Percentiles rank a stretch among this genome's conserved stretches.
Conservation (phyloP, 2,113 vertebrate species). For the Pseudorasbora parva region DNA sequence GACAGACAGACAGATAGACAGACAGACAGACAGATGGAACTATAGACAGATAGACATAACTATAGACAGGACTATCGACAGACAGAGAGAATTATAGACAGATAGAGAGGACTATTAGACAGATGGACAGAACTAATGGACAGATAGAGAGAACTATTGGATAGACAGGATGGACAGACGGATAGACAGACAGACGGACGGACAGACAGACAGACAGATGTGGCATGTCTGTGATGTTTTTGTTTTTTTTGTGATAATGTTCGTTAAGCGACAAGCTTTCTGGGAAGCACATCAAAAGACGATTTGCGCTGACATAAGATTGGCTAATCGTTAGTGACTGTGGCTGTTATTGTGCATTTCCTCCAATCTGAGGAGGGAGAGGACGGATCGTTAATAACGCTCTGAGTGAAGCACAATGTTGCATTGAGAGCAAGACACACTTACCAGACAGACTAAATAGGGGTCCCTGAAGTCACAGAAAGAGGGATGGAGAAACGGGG, state of each 20-base stretch:
- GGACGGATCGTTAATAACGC: conserved; percentile 6
- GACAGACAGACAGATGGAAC: no score
- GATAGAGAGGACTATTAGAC: no score
- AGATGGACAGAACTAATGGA: no score
- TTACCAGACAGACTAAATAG: conserved; percentile 62
- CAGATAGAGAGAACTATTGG: neutral
- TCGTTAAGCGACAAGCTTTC: neutral
- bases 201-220: neutral
- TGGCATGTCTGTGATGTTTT: neutral
- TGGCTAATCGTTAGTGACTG: conserved; percentile 16
- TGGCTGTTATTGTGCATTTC: conserved; percentile 21
- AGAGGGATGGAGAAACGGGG: neutral
- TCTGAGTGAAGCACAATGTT: conserved; percentile 61
- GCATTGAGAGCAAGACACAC: conserved; percentile 61
- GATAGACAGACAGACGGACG: neutral
- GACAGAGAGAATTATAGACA: no score
- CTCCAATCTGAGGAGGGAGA: conserved; percentile 8
- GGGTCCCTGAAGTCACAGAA: conserved; percentile 61
- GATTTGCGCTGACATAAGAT: neutral
- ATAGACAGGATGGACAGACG: no score
- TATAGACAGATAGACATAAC: no score
- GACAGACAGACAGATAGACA: no score
- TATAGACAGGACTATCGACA: no score
- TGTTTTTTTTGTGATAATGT: neutral
- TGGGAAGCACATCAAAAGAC: conserved; percentile 27